A percentile compares a stretch with the other conserved stretches of the same genome.
phyloP scores from a whole-genome alignment of 2,888 invertebrate genomes.

The Hypolimnas misippus region DNA sequence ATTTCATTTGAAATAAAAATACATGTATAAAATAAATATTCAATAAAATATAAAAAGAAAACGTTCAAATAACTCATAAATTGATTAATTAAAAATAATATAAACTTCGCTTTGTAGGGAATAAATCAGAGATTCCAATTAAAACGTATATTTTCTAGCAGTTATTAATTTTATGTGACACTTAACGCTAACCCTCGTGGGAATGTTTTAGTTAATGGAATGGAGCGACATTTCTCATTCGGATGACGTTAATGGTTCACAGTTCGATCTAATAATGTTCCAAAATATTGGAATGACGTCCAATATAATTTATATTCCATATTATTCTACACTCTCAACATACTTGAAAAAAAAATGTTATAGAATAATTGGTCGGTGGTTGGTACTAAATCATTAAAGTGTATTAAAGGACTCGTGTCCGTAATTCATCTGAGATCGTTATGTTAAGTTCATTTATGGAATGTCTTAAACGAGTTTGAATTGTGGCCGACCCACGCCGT shows the following conservation, averaged over 20 bases:
- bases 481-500: slow-evolving; percentile 50
- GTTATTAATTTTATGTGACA: slow-evolving; percentile 38
- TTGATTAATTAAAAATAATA: neutral
- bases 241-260: slow-evolving; percentile 56
- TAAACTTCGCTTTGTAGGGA: neutral
- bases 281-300: slow-evolving; percentile 34
- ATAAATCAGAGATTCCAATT: slow-evolving; percentile 23
- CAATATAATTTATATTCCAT: slow-evolving; percentile 25
- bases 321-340: neutral
- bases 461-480: slow-evolving; percentile 43
- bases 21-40: neutral
- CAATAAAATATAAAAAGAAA: neutral
- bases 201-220: slow-evolving; percentile 50
- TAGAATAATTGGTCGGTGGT: slow-evolving; percentile 6
- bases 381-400: slow-evolving; percentile 15
- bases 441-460: slow-evolving; percentile 43
- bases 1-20: neutral
- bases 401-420: slow-evolving; percentile 31
- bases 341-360: slow-evolving; percentile 18
- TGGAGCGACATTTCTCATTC: slow-evolving; percentile 58
- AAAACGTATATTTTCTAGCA: slow-evolving; percentile 23
- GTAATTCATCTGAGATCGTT: slow-evolving; percentile 36
- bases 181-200: slow-evolving; percentile 50
- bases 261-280: slow-evolving; percentile 53
- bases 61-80: neutral